Conservation (phyloP, 2,888 invertebrate genomes). For the Trisateles emortualis region DNA sequence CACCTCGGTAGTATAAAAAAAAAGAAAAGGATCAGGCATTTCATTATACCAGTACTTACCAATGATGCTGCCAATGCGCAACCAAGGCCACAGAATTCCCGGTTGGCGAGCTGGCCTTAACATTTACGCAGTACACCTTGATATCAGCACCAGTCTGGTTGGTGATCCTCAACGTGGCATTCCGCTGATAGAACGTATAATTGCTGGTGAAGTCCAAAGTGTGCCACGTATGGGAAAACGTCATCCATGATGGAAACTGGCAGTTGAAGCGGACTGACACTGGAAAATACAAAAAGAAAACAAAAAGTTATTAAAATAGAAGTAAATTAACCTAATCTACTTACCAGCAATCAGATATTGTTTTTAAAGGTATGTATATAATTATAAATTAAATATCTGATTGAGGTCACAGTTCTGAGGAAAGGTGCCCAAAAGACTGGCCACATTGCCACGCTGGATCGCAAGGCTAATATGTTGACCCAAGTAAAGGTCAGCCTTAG, state of each 20-base stretch:
- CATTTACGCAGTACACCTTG: constrained; percentile 89
- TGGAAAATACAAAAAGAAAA: constrained; percentile 67
- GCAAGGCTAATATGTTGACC: no score
- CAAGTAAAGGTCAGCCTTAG: no score
- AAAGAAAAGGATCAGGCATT: no score
- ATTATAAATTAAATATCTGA: no score
- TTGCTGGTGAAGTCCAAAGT: constrained; percentile 94
- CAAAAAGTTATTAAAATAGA: no score
- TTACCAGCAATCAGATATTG: no score
- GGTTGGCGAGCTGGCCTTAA: constrained; percentile 85
- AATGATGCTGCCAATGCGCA: constrained; percentile 85
- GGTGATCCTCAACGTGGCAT: constrained; percentile 91
- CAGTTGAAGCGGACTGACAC: constrained; percentile 92
- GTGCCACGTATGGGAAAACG: constrained; percentile 95
- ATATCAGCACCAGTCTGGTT: constrained; percentile 88
- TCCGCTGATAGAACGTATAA: constrained; percentile 94
- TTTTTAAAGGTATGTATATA: no score
- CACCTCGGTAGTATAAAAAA: no score
- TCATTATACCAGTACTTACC: constrained; percentile 71
- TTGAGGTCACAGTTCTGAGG: no score
- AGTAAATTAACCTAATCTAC: no score
- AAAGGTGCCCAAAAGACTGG: no score
- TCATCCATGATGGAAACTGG: constrained; percentile 95
- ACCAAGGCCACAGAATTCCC: constrained; percentile 85
- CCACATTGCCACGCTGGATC: no score